phyloP scores from a whole-genome alignment of 2,797 vertebrate species.

The Tapirus indicus region DNA sequence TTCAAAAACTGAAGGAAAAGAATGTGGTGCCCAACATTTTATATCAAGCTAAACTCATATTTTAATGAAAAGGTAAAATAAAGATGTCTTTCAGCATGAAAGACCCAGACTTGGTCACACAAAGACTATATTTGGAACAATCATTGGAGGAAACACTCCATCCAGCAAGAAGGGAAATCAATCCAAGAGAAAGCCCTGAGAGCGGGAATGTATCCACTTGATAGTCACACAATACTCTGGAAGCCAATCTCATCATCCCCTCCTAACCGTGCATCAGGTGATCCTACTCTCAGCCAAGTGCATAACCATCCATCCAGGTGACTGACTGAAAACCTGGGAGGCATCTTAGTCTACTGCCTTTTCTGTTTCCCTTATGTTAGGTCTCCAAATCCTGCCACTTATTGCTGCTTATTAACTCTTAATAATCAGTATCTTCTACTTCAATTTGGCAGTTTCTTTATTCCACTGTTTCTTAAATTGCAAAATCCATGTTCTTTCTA shows the following conservation, averaged over 20 bases:
- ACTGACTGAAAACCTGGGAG: neutral
- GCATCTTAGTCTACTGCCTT: neutral
- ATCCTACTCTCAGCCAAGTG: no score
- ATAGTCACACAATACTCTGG: neutral
- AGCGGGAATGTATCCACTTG: rapidly evolving
- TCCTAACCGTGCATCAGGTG: rapidly evolving
- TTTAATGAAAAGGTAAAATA: neutral
- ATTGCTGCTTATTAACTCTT: neutral
- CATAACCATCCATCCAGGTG: neutral
- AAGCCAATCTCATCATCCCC: neutral
- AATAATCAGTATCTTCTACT: neutral
- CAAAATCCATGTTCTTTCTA: neutral
- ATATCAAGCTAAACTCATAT: neutral
- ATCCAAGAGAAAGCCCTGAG: neutral
- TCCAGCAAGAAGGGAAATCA: neutral
- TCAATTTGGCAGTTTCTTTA: neutral
- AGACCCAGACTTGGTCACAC: neutral
- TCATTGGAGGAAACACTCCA: neutral
- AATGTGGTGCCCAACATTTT: neutral
- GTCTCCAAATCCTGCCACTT: neutral
- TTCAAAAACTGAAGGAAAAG: neutral
- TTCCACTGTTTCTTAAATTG: neutral
- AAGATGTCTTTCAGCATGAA: neutral
- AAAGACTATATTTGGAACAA: neutral
- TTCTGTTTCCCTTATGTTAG: neutral